A percentile compares a stretch with the other conserved stretches of the same genome.
Conservation (phyloP, 23 tunicate species). For the Oikopleura dioica region DNA sequence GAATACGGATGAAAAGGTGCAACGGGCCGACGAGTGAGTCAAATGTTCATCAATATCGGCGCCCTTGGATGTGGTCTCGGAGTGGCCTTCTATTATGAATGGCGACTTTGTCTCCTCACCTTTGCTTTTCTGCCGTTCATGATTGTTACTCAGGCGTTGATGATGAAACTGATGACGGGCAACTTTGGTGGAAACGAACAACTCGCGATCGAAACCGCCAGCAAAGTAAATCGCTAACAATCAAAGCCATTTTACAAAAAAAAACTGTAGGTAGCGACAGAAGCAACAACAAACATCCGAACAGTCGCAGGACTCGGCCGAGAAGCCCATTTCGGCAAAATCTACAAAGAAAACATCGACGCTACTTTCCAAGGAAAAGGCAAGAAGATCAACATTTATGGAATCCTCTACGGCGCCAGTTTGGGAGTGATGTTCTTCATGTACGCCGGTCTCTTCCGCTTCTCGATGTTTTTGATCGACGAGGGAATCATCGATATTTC, state of each 20-base stretch:
- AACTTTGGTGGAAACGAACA: slow-evolving; percentile 47
- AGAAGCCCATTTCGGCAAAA: slow-evolving; percentile 28
- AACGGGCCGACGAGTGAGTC: not conserved
- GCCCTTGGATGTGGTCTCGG: not conserved
- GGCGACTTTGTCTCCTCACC: slow-evolving; percentile 28
- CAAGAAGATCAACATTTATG: slow-evolving; percentile 36
- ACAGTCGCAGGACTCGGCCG: slow-evolving; percentile 70
- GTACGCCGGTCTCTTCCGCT: slow-evolving; percentile 75
- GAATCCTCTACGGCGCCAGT: slow-evolving; percentile 67
- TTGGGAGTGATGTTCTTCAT: slow-evolving; percentile 77
- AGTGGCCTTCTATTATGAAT: not conserved
- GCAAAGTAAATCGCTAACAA: too few relatives aligned
- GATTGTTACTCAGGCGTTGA: slow-evolving; percentile 49
- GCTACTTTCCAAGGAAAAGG: slow-evolving; percentile 14
- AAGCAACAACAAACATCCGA: slow-evolving; percentile 69
- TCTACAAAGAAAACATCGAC: slow-evolving; percentile 28
- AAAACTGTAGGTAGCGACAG: too few relatives aligned
- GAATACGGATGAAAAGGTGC: not conserved
- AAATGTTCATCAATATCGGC: not conserved
- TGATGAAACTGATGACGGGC: slow-evolving; percentile 72
- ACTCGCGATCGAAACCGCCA: slow-evolving; percentile 68
- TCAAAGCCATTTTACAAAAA: too few relatives aligned
- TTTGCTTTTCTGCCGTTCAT: slow-evolving; percentile 78
- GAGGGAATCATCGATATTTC: slow-evolving; percentile 19
- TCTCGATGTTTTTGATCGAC: slow-evolving; percentile 51